These are phyloP conservation scores for Epinephelus lanceolatus DNA, from an alignment of 2,113 vertebrate genomes.

Conservation along the genomic window DNA sequence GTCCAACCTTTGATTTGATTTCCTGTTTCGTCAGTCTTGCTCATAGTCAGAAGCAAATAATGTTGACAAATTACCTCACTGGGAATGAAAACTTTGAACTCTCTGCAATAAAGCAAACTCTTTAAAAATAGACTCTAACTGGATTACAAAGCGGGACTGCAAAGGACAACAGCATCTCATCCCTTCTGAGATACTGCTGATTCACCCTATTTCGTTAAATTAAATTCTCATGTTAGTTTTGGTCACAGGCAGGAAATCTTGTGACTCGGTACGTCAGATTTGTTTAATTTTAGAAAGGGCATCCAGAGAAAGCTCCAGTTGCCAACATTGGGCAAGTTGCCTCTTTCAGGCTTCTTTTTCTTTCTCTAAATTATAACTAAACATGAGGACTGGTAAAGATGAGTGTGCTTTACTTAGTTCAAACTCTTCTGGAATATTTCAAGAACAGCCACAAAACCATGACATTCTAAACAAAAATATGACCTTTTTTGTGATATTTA, in stretches of 20 bases:
- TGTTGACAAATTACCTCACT: not conserved
- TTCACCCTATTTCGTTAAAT: constrained; percentile 14
- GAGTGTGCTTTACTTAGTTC: not conserved
- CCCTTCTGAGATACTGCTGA: constrained; percentile 8
- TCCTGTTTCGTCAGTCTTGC: constrained; percentile 18
- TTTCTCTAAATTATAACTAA: constrained; percentile 8
- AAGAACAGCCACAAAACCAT: not conserved
- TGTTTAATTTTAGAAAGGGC: not conserved
- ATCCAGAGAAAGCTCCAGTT: not conserved
- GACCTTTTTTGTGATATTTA: not conserved
- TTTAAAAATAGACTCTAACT: constrained; percentile 25
- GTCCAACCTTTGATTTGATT: constrained; percentile 31
- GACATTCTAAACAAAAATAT: not conserved
- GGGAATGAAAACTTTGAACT: constrained; percentile 1
- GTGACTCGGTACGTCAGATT: constrained; percentile 15
- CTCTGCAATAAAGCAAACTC: not conserved
- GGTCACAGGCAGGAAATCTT: constrained; percentile 17
- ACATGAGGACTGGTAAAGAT: not conserved
- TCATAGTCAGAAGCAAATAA: constrained; percentile 25
- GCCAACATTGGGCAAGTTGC: not conserved
- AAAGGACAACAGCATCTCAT: constrained; percentile 9
- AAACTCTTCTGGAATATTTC: not conserved
- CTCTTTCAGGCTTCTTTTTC: not conserved
- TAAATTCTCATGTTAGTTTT: not conserved
- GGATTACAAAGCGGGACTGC: constrained; percentile 6